Evolutionary conservation across 2,113 vertebrate species (phyloP).

Genomic region (Neofelis nebulosa): DNA sequence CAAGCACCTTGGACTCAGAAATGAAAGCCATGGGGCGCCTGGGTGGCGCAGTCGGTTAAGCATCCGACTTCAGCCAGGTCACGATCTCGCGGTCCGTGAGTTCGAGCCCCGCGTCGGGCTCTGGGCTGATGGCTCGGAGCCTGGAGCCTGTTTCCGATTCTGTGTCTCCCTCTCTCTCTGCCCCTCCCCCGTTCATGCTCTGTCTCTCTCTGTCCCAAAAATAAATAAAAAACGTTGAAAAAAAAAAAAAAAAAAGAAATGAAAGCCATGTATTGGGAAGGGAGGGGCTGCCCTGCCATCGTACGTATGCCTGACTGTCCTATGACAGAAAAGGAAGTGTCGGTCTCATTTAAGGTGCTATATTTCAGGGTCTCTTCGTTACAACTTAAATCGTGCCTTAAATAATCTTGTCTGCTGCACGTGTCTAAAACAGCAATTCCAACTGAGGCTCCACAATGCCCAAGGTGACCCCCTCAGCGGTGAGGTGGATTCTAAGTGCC

Average conservation of each 20-base stretch:
- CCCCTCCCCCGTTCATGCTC: too few species aligned
- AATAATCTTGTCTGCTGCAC: neutral
- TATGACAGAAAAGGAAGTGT: neutral
- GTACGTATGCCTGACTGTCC: neutral
- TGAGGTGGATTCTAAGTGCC: neutral
- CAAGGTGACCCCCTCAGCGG: accelerated
- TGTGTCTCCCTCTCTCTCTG: too few species aligned
- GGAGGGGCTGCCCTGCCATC: neutral
- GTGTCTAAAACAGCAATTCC: neutral
- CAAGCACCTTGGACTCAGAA: neutral
- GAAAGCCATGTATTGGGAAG: neutral
- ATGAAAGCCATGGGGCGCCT: neutral
- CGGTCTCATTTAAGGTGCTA: neutral
- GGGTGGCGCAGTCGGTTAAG: too few species aligned
- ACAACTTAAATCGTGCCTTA: neutral
- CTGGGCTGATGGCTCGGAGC: too few species aligned
- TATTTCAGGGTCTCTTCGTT: neutral
- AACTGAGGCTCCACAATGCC: neutral
- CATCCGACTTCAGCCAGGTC: too few species aligned
- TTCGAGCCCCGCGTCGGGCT: too few species aligned
- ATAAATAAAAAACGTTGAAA: too few species aligned
- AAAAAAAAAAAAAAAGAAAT: too few species aligned
- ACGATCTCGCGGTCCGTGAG: too few species aligned
- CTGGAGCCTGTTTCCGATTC: too few species aligned
- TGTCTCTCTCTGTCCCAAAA: too few species aligned